Evolutionary conservation across 2,113 vertebrate genomes (phyloP).

Genomic region (Condylura cristata): DNA sequence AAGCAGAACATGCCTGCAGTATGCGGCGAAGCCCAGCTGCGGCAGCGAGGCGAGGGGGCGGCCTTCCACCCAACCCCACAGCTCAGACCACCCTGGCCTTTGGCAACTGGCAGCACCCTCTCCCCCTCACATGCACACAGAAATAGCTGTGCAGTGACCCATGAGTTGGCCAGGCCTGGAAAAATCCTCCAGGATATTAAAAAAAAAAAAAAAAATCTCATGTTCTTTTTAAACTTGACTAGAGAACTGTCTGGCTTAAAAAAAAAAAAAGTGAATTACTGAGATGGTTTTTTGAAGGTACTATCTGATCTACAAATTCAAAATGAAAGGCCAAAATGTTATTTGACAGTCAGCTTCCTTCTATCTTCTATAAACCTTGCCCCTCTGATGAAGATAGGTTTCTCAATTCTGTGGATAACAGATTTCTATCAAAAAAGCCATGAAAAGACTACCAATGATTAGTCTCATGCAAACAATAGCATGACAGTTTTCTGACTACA

Average conservation of each 20-base stretch:
- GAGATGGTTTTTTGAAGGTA: constrained; percentile 13
- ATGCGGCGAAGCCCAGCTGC: background rate
- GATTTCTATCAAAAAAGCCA: background rate
- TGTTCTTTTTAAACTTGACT: constrained; percentile 51
- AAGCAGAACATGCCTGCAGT: background rate
- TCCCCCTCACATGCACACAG: background rate
- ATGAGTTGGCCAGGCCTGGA: constrained; percentile 44
- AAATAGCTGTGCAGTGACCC: constrained; percentile 74
- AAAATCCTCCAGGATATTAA: constrained; percentile 72
- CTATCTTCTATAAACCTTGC: background rate
- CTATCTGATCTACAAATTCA: constrained; percentile 25
- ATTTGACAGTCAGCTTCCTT: background rate
- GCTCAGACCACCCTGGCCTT: background rate
- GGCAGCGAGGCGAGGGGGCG: background rate
- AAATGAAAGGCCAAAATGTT: constrained; percentile 17
- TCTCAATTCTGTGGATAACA: background rate
- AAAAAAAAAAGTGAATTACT: background rate
- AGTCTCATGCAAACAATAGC: background rate
- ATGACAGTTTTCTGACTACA: background rate
- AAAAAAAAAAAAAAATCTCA: constrained; percentile 63
- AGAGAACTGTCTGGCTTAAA: constrained; percentile 38
- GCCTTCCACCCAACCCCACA: background rate
- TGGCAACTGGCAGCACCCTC: background rate
- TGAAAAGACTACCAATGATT: background rate
- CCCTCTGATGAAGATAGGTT: background rate